Evolutionary conservation across 1,140 invertebrate genomes (phyloP), one percentile per base, ranked within the genome.

Genomic region (Drosophila elegans): DNA sequence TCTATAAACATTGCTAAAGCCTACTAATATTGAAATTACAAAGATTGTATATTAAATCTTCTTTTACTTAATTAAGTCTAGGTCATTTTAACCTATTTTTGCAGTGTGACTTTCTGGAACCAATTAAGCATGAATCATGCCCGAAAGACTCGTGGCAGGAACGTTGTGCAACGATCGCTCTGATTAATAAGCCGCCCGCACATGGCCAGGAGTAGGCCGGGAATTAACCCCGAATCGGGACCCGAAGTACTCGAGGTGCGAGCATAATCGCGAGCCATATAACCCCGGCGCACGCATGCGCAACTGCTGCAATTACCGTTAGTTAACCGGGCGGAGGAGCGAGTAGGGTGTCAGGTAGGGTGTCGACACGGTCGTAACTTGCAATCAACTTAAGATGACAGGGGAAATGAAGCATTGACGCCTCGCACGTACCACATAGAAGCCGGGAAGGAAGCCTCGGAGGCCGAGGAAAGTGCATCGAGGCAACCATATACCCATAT

Each of bases 371-470:
- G 78, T 91, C 90, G 90, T 91, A 91, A 91, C 88, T 91, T 91
- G 90, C 90, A 91, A 91, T 91, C 90, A 91, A 91, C 80, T 90
- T 91, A 91, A 91, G 90, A 91, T 91, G 90, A 91, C 90, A 91
- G 85, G 75, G 91, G 72, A 91, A 91, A 91, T 91, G 90, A 91
- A 91, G 90, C 90, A 91, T 91, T 91, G 90, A 91, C 90, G 88
- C 80, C 72, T 79, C 91, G 90, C 90, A 91, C 90, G 90, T 91
- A 89, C 84, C 85, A 91, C 61, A 48, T 46, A 59, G 16, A 38
- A 34, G 71, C n/a, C 39, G 55, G 62, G 61, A 72, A 80, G 73
- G 61, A 75, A 73, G 78, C 64, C 36, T 39, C 51, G 36, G 56
- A 74, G 75, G 84, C 51, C 44, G 56, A 74, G 75, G 84, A 81